A percentile compares a stretch with the other conserved stretches of the same genome.
Evolutionary conservation across 2,797 vertebrate species (phyloP).

Genomic region (Enteromius fasciolatus): DNA sequence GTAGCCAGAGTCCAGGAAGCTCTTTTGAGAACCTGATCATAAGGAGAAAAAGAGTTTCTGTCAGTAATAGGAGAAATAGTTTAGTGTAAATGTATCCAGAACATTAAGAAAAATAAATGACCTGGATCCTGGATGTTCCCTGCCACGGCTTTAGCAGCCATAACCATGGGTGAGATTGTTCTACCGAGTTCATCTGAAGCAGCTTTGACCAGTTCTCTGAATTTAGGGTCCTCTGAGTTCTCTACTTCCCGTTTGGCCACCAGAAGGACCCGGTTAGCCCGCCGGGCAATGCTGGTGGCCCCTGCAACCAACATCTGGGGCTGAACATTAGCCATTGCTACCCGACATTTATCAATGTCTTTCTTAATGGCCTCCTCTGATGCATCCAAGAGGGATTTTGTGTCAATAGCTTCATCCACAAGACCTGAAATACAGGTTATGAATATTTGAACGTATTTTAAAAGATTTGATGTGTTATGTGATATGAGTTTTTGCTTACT

Average conservation of each 20-base stretch:
- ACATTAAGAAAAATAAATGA: slow-evolving; percentile 60
- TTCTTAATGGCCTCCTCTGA: slow-evolving; percentile 99
- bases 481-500: slow-evolving; percentile 70
- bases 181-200: slow-evolving; percentile 93
- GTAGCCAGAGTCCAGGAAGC: slow-evolving; percentile 94
- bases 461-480: background rate
- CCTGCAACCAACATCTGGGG: slow-evolving; percentile 98
- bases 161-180: slow-evolving; percentile 98
- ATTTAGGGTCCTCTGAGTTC: slow-evolving; percentile 96
- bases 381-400: slow-evolving; percentile 93
- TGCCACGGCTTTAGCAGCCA: slow-evolving; percentile 96
- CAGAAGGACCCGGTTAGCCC: slow-evolving; percentile 93
- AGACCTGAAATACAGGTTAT: slow-evolving; percentile 76
- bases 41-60: background rate
- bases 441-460: background rate
- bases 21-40: slow-evolving; percentile 88
- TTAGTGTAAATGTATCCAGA: background rate
- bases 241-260: slow-evolving; percentile 96
- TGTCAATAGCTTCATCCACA: slow-evolving; percentile 97
- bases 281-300: slow-evolving; percentile 96
- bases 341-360: slow-evolving; percentile 96
- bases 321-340: slow-evolving; percentile 97
- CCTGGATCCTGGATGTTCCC: slow-evolving; percentile 96
- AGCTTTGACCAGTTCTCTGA: slow-evolving; percentile 92
- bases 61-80: background rate